These are phyloP conservation scores for fruit fly (Drosophila melanogaster) DNA, from an alignment of 1,140 invertebrate species.

Conservation along the genomic window Release_6_plus_ISO1_MT NC_004354.4:7282501-7283000, in stretches of 20 bases:
- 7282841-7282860: constrained; percentile 30
- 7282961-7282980: constrained; percentile 96
- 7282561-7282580: constrained; percentile 92
- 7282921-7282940: constrained; percentile 93
- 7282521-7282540: constrained; percentile 96
- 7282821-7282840: constrained; percentile 42
- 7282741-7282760: constrained; percentile 52
- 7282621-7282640: constrained; percentile 80
- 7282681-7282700: constrained; percentile 53
- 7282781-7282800: constrained; percentile 42
- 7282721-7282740: constrained; percentile 68
- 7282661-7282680: constrained; percentile 78
- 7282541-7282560: constrained; percentile 87
- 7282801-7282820: constrained; percentile 27
- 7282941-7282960: constrained; percentile 98
- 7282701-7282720: constrained; percentile 63
- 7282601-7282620: constrained; percentile 84
- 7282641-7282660: constrained; percentile 75
- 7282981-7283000: constrained; percentile 97
- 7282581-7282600: constrained; percentile 87
- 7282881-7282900: constrained; percentile 92
- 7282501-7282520: constrained; percentile 94
- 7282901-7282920: constrained; percentile 94
- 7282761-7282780: constrained; percentile 41
- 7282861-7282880: constrained; percentile 54